Evolutionary conservation across 1,140 invertebrate species (phyloP).

Genomic region (Euwallacea fornicatus): DNA sequence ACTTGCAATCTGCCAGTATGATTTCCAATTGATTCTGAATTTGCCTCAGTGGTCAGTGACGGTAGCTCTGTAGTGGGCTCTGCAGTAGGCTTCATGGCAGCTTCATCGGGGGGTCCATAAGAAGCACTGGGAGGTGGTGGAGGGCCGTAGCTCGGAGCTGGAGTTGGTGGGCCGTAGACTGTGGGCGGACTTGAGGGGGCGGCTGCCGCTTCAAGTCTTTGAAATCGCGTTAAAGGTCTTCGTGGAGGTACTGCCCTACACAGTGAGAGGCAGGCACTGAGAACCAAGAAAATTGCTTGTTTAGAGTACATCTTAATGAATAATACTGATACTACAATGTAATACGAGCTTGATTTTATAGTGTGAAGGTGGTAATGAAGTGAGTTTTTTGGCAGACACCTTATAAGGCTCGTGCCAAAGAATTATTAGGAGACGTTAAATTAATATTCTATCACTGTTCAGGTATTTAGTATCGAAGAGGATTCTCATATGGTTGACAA

Average conservation of each 20-base stretch:
- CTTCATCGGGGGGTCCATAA: constrained; percentile 24
- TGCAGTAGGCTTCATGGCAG: constrained; percentile 11
- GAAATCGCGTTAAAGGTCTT: not conserved
- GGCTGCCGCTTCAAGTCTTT: constrained; percentile 6
- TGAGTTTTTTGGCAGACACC: too few relatives aligned
- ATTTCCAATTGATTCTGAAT: not conserved
- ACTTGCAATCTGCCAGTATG: constrained; percentile 39
- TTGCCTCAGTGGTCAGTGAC: constrained; percentile 35
- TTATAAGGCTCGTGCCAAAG: too few relatives aligned
- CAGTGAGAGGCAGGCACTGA: not conserved
- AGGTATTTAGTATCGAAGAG: too few relatives aligned
- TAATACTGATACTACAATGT: too few relatives aligned
- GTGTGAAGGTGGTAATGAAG: too few relatives aligned
- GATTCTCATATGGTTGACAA: too few relatives aligned
- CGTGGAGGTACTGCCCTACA: not conserved
- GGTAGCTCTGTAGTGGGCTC: constrained; percentile 33
- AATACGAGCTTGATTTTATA: too few relatives aligned
- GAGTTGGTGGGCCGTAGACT: constrained; percentile 23
- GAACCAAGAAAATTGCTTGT: too few relatives aligned
- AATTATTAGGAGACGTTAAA: too few relatives aligned
- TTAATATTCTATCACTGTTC: too few relatives aligned
- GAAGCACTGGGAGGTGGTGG: constrained; percentile 20
- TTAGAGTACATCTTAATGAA: too few relatives aligned
- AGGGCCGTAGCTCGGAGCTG: constrained; percentile 25
- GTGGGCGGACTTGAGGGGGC: constrained; percentile 8